Percentiles rank a stretch among this genome's conserved stretches.
These are phyloP conservation scores for Pyrrhia umbra DNA, from an alignment of 2,888 invertebrate species.

Conservation along the genomic window DNA sequence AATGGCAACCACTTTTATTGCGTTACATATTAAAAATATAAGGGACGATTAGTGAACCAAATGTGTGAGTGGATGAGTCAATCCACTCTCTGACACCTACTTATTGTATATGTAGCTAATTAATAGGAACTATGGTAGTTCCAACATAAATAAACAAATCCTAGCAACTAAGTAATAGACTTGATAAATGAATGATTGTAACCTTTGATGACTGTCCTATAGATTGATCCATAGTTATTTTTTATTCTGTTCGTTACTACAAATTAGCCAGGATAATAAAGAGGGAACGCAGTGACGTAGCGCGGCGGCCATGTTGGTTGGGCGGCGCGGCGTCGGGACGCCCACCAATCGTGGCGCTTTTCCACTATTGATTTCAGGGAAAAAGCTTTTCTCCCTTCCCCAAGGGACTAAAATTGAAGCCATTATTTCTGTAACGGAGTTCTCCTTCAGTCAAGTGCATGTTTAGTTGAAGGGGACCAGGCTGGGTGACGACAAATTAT, in stretches of 20 bases:
- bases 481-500: not conserved
- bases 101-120: too few species aligned
- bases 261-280: slow-evolving; percentile 20
- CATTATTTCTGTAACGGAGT: slow-evolving; percentile 13
- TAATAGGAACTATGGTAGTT: too few species aligned
- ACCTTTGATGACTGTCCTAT: too few species aligned
- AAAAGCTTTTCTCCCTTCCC: slow-evolving; percentile 72
- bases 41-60: too few species aligned
- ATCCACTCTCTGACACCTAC: too few species aligned
- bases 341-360: slow-evolving; percentile 80
- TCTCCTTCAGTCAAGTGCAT: slow-evolving; percentile 11
- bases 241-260: not conserved
- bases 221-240: too few species aligned
- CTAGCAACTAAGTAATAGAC: too few species aligned
- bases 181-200: too few species aligned
- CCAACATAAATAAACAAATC: too few species aligned
- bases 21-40: too few species aligned
- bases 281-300: slow-evolving; percentile 53
- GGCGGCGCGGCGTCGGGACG: slow-evolving; percentile 78
- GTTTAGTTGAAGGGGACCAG: slow-evolving; percentile 6
- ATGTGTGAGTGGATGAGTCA: too few species aligned
- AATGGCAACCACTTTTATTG: too few species aligned
- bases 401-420: slow-evolving; percentile 24
- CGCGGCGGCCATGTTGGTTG: slow-evolving; percentile 81
- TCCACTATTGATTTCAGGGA: slow-evolving; percentile 82